phyloP scores from a whole-genome alignment of 2,888 invertebrate species.

The Melieria omissa region DNA sequence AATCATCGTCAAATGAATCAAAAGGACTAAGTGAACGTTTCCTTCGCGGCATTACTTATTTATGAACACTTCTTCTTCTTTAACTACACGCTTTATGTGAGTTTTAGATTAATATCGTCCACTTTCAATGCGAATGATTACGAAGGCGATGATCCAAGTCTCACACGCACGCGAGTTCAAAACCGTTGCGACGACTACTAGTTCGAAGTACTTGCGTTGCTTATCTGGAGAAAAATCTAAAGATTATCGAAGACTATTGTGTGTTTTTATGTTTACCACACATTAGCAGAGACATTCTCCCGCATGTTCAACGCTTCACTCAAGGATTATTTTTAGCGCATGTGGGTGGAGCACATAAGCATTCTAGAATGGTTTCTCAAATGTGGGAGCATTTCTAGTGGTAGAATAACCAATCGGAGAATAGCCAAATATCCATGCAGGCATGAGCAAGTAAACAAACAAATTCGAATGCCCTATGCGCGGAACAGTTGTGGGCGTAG shows the following conservation, averaged over 20 bases:
- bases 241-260: too few species aligned
- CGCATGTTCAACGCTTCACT: conserved; percentile 5
- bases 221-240: background rate
- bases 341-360: conserved; percentile 56
- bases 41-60: conserved; percentile 55
- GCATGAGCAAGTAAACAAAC: too few species aligned
- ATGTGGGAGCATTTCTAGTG: conserved; percentile 39
- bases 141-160: too few species aligned
- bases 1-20: conserved; percentile 64
- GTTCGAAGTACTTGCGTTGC: background rate
- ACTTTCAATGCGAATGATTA: too few species aligned
- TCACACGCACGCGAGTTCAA: background rate
- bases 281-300: too few species aligned
- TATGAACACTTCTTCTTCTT: background rate
- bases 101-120: too few species aligned
- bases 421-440: conserved; percentile 19
- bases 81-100: too few species aligned
- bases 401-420: conserved; percentile 13
- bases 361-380: background rate
- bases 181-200: background rate
- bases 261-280: too few species aligned
- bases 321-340: conserved; percentile 63
- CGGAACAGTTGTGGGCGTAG: too few species aligned
- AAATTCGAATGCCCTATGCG: too few species aligned
- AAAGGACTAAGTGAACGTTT: conserved; percentile 61